Evolutionary conservation across 2,113 vertebrate genomes (phyloP).

Genomic region (Periophthalmodon schlosseri): DNA sequence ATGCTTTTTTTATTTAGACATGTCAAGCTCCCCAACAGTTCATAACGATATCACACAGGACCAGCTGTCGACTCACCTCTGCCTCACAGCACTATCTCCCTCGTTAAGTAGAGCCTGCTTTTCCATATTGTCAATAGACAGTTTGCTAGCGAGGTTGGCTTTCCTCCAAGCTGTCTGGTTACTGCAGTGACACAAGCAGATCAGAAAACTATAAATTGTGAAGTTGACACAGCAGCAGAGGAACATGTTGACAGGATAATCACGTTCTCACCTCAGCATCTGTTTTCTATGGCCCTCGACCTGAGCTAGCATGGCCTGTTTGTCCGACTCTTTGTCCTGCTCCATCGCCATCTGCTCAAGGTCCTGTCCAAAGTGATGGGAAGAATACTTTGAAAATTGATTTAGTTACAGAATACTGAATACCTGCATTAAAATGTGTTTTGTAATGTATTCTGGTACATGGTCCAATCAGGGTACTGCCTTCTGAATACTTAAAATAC

Average conservation of each 20-base stretch:
- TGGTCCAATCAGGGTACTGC: no score
- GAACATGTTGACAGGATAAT: conserved; percentile 7
- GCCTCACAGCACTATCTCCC: conserved; percentile 77
- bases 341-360: conserved; percentile 92
- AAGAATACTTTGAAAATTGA: no score
- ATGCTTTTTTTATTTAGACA: neutral
- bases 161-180: conserved; percentile 97
- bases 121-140: conserved; percentile 92
- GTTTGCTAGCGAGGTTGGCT: conserved; percentile 92
- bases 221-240: neutral
- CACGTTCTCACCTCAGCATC: conserved; percentile 85
- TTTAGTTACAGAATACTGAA: no score
- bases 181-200: conserved; percentile 67
- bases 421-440: no score
- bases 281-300: conserved; percentile 92
- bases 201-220: conserved; percentile 9
- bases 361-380: conserved; percentile 73
- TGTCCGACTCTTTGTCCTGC: conserved; percentile 94
- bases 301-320: conserved; percentile 81
- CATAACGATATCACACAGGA: neutral
- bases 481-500: no score
- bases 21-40: neutral
- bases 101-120: conserved; percentile 89
- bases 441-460: no score
- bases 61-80: conserved; percentile 79